A percentile compares a stretch with the other conserved stretches of the same genome.
These are phyloP conservation scores for Bradynema listronoti DNA, from an alignment of 1,140 invertebrate species.

Conservation along the genomic window DNA sequence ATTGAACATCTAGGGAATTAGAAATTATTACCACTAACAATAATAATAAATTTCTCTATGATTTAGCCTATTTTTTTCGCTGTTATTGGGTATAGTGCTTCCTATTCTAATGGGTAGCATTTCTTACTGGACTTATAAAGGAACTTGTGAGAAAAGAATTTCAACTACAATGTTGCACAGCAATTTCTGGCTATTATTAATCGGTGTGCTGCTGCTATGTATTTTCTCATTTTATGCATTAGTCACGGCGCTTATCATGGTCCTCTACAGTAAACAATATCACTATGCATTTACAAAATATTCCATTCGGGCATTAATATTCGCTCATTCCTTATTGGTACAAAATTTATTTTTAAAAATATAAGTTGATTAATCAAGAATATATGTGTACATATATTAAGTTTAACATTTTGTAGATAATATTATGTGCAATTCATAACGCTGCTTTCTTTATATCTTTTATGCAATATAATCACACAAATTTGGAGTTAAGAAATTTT, in stretches of 20 bases:
- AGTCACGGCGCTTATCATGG: conserved; percentile 33
- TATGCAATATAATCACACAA: not conserved
- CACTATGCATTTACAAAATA: conserved; percentile 26
- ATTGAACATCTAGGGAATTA: too few species aligned
- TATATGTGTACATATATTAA: not conserved
- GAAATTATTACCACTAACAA: too few species aligned
- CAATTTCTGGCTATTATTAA: too few species aligned
- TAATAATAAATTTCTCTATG: too few species aligned
- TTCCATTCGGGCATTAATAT: conserved; percentile 5
- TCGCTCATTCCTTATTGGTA: conserved; percentile 30
- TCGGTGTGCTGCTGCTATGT: conserved; percentile 16
- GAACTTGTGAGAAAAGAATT: too few species aligned
- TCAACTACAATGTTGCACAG: too few species aligned
- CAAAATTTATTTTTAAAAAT: conserved; percentile 18
- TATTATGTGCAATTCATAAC: conserved; percentile 25
- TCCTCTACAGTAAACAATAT: conserved; percentile 42
- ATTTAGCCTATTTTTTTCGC: too few species aligned
- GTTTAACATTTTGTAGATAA: conserved; percentile 25
- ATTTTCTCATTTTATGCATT: conserved; percentile 33
- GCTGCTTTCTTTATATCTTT: conserved; percentile 2
- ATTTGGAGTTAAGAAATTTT: not conserved
- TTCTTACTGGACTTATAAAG: too few species aligned
- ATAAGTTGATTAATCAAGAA: not conserved
- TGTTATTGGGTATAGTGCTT: too few species aligned
- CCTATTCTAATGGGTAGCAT: too few species aligned